Conservation (phyloP, 2,888 invertebrate species). For the Noctua janthina region DNA sequence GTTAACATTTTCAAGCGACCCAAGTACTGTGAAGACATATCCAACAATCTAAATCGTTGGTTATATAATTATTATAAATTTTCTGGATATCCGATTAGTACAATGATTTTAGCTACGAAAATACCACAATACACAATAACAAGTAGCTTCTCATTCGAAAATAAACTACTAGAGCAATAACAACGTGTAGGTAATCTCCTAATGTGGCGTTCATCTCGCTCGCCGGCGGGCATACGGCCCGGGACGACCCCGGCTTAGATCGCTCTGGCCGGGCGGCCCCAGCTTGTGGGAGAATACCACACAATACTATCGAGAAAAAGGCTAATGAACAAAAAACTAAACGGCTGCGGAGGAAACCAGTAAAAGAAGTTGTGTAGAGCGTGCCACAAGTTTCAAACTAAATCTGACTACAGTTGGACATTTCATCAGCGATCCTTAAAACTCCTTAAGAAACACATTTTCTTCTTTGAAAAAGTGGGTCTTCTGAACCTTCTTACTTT, state of each 20-base stretch:
- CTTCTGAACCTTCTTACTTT: background rate
- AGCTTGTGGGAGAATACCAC: background rate
- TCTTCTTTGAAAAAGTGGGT: background rate
- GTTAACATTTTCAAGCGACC: background rate
- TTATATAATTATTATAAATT: background rate
- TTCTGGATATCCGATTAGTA: background rate
- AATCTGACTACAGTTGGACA: background rate
- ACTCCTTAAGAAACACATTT: background rate
- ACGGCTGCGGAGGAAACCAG: background rate
- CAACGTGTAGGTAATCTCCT: conserved; percentile 40
- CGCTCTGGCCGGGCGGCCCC: background rate
- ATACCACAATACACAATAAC: background rate
- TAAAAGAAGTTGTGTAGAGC: background rate
- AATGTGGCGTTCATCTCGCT: conserved; percentile 26
- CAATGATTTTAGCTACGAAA: background rate
- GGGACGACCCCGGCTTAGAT: conserved; percentile 22
- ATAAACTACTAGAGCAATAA: conserved; percentile 8
- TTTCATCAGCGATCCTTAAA: background rate
- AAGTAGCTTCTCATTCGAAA: conserved; percentile 9
- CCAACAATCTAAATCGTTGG: too few relatives aligned
- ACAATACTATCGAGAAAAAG: background rate
- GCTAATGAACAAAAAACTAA: background rate
- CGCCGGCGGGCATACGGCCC: conserved; percentile 29
- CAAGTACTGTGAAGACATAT: background rate
- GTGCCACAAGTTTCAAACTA: background rate